Conservation (phyloP, 1,140 invertebrate species). For the Drosophila pachea region DNA sequence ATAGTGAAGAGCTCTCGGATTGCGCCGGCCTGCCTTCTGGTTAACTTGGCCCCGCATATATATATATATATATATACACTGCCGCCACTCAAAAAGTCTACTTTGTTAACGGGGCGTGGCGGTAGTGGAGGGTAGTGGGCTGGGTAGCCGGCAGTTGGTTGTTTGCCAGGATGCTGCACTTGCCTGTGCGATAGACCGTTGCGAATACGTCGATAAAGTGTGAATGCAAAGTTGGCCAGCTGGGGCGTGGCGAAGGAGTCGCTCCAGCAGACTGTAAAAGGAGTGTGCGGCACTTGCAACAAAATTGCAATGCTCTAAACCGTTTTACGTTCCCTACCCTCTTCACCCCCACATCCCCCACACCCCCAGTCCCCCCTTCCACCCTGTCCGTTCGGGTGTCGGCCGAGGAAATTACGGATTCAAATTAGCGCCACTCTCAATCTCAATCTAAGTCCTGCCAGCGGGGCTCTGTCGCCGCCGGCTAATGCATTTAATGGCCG, state of each 20-base stretch:
- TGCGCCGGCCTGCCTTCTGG: conserved; percentile 22
- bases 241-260: conserved; percentile 32
- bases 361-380: conserved; percentile 6
- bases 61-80: no score
- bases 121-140: background rate
- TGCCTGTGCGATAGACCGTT: conserved; percentile 58
- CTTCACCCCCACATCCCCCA: no score
- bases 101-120: conserved; percentile 43
- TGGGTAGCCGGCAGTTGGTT: conserved; percentile 28
- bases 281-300: conserved; percentile 46
- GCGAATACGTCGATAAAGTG: conserved; percentile 52
- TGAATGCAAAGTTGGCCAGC: conserved; percentile 50
- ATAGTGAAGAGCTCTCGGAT: no score
- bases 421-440: conserved; percentile 76
- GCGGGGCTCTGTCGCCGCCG: conserved; percentile 32
- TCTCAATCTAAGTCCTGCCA: conserved; percentile 67
- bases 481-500: conserved; percentile 58
- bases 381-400: conserved; percentile 15
- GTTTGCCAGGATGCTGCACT: conserved; percentile 43
- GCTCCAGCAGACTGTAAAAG: conserved; percentile 46
- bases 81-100: conserved; percentile 45
- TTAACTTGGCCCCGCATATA: conserved; percentile 36
- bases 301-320: conserved; percentile 66
- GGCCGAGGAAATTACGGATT: conserved; percentile 69
- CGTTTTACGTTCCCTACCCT: no score